Base-by-base conservation (phyloP, 1,140 invertebrate genomes). In the Acromyrmex charruanus region DNA sequence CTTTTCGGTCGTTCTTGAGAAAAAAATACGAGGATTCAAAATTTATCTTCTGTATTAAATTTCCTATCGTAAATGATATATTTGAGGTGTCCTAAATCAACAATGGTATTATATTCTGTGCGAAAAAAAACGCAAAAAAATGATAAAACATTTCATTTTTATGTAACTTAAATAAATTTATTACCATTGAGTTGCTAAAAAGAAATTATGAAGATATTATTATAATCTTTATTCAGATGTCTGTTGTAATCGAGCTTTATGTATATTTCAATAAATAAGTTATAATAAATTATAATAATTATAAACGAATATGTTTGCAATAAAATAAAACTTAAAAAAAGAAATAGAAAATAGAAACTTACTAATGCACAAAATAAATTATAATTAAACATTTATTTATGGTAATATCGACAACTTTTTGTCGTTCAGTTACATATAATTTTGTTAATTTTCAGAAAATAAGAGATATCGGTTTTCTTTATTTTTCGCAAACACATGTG, bases 331-430 rank as follows among this genome's bases (percentile, higher is more conserved):
- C 1, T 58, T n/a, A 9, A 58, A 21, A n/a, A 58, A 58, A 58
- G 18, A 10, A 53, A 53, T 28, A 28, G n/a, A 9, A 28, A 28
- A 49, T 49, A 16, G 14, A 72, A 71, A 71, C 28, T 16, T 71
- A 28, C 25, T 59, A 25, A 72, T 31, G 2, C 7, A 51, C 6
- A 72, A 77, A 25, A 44, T 59, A 25, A 77, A 59, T 77, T 44
- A 77, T 44, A 61, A 61, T 21, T 59, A 12, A 61, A 18, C 21
- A 25, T 77, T 59, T 35, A 59, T 3, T 39, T 39, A 75, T 58
- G 59, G 39, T 16, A 25, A 58, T 3, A 16, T 55, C 1, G 0
- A 4, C 6, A 77, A 9, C 9, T 61, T 44, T 1, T 14, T 44
- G 14, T 61, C 7, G 0, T 25, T 59, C 39, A 59, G 14, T 5